Conservation (phyloP, 2,113 vertebrate genomes). For the Oenanthe oenanthe region DNA sequence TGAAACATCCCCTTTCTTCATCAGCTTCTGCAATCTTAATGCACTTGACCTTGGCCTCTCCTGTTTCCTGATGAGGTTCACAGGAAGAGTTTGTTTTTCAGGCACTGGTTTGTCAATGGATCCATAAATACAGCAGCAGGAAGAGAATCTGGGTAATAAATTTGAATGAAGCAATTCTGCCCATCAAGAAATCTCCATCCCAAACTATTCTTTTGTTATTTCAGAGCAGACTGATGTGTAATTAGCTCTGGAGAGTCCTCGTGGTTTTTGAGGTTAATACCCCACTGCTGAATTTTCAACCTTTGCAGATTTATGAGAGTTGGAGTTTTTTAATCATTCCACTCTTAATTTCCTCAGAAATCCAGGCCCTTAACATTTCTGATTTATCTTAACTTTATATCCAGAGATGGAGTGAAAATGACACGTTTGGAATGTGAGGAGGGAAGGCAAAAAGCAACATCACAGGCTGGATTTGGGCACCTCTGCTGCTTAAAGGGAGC, state of each 20-base stretch:
- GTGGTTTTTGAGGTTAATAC: constrained; percentile 25
- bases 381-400: background rate
- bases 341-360: background rate
- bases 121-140: background rate
- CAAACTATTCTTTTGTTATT: constrained; percentile 9
- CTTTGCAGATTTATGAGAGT: background rate
- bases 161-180: constrained; percentile 13
- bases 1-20: background rate
- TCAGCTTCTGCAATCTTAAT: constrained; percentile 8
- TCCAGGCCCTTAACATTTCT: constrained; percentile 2
- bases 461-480: background rate
- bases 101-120: background rate
- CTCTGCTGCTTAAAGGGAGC: background rate
- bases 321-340: constrained; percentile 21
- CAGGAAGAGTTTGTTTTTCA: constrained; percentile 1
- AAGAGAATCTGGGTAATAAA: background rate
- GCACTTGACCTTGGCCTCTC: constrained; percentile 8
- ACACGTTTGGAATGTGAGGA: background rate
- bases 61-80: background rate
- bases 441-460: background rate
- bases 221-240: background rate
- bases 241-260: constrained; percentile 34
- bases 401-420: background rate
- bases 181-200: constrained; percentile 2
- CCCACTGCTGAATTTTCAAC: background rate